These are phyloP conservation scores for Cephus cinctus DNA, from an alignment of 1,140 invertebrate genomes.

Conservation along the genomic window DNA sequence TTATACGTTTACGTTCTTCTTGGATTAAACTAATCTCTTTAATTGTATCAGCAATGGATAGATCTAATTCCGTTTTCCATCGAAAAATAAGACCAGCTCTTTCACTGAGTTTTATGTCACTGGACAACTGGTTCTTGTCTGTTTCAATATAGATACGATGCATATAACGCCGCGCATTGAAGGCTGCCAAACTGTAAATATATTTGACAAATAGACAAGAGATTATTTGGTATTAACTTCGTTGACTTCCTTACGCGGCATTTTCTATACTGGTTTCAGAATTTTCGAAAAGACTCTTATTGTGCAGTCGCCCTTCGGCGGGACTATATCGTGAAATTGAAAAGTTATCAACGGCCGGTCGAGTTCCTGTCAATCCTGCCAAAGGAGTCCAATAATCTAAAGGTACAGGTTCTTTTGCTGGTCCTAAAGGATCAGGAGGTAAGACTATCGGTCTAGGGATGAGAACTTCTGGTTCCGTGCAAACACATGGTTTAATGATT, in stretches of 20 bases:
- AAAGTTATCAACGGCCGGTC: slow-evolving; percentile 69
- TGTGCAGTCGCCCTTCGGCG: slow-evolving; percentile 66
- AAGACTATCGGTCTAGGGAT: too few species aligned
- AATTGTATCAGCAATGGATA: slow-evolving; percentile 61
- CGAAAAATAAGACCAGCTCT: slow-evolving; percentile 63
- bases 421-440: neutral
- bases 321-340: slow-evolving; percentile 69
- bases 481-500: too few species aligned
- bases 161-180: slow-evolving; percentile 59
- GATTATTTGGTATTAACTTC: neutral
- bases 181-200: slow-evolving; percentile 39
- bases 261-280: slow-evolving; percentile 25
- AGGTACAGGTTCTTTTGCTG: slow-evolving; percentile 6
- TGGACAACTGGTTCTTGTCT: slow-evolving; percentile 66
- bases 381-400: slow-evolving; percentile 63
- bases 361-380: slow-evolving; percentile 63
- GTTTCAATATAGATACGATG: slow-evolving; percentile 60
- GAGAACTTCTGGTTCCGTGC: too few species aligned
- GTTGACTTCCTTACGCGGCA: neutral
- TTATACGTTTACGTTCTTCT: slow-evolving; percentile 61
- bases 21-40: slow-evolving; percentile 65
- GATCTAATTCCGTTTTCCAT: slow-evolving; percentile 69
- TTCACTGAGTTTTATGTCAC: slow-evolving; percentile 59
- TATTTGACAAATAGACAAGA: neutral
- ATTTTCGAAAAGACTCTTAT: slow-evolving; percentile 58